Conservation (phyloP, 2,888 invertebrate genomes). For the Drosophila vallismaia region DNA sequence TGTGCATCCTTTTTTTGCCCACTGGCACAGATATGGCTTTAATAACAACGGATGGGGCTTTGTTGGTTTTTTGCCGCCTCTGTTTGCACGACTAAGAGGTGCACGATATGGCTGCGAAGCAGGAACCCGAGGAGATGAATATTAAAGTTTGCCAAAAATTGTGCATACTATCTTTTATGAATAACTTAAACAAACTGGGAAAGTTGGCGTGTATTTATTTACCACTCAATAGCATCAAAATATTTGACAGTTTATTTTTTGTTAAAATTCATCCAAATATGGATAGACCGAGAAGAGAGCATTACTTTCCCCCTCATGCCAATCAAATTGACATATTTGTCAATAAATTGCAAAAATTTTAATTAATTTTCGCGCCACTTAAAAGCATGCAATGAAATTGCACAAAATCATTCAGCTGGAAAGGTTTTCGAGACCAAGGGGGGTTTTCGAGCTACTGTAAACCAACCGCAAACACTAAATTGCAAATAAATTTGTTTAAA, state of each 20-base stretch:
- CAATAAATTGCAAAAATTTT: conserved; percentile 73
- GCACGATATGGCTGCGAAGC: conserved; percentile 26
- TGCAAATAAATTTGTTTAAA: conserved; percentile 77
- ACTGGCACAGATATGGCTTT: conserved; percentile 74
- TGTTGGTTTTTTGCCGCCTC: conserved; percentile 55
- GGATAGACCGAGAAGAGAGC: conserved; percentile 1
- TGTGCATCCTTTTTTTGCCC: conserved; percentile 49
- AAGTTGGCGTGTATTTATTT: background rate
- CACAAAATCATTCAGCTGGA: conserved; percentile 33
- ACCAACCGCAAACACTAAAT: conserved; percentile 74
- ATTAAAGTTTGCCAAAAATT: conserved; percentile 2
- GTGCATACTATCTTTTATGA: background rate
- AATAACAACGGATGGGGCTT: conserved; percentile 64
- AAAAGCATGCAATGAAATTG: conserved; percentile 53
- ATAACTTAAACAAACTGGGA: background rate
- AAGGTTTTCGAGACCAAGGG: background rate
- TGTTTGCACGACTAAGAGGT: conserved; percentile 54
- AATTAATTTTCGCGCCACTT: conserved; percentile 79
- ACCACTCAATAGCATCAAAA: background rate
- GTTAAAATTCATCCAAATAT: background rate
- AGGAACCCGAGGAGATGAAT: conserved; percentile 17
- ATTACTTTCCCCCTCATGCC: conserved; percentile 1
- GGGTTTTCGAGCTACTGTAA: conserved; percentile 42
- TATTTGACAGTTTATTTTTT: conserved; percentile 1
- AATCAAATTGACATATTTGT: conserved; percentile 71